Evolutionary conservation across 2,888 invertebrate genomes (phyloP), one percentile per base, ranked within the genome.

Genomic region (Acanthosepion esculentum): DNA sequence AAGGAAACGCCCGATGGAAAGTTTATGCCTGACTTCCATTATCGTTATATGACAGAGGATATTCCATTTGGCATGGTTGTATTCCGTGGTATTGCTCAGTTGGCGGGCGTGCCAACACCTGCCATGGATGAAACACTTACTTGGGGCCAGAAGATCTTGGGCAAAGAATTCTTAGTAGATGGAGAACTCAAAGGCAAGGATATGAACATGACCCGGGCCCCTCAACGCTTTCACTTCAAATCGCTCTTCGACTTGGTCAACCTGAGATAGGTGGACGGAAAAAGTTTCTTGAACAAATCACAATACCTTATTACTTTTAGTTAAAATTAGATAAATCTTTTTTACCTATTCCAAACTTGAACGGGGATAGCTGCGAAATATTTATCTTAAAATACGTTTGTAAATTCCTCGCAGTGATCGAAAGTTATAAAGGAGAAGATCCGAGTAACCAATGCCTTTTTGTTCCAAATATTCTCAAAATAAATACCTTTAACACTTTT

Each of bases 121-220:
- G 95, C 92, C 5, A 95, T 95, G 95, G 96, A 96, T 94, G 95
- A 95, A 64, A 95, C 96, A 26, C 95, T 97, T 53, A 94, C 94
- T 55, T 97, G 97, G 97, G 96, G 96, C 41, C 96, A 97, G 95
- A 95, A 95, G 93, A 96, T 96, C 94, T 94, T 96, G 93, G 96
- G 96, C 12, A 96, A 96, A 95, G 96, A 96, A 94, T 96, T 96
- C 94, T 92, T 96, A 23, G 96, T 96, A 15, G 95, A 96, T 48
- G 96, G 96, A 3, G 95, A 96, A 95, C 94, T 97, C n/a, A 95
- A 94, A 10, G 97, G 97, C 4, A 95, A 95, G 92, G 96, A 97
- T 95, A 95, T 96, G 7, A 95, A 94, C 20, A 95, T 95, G 93
- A 96, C 96, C 0, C 95, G 96, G 78, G 95, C 96, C 48, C 97